Evolutionary conservation across 1,140 invertebrate genomes (phyloP), one percentile per base, ranked within the genome.

Genomic region (Holotrichia oblita): DNA sequence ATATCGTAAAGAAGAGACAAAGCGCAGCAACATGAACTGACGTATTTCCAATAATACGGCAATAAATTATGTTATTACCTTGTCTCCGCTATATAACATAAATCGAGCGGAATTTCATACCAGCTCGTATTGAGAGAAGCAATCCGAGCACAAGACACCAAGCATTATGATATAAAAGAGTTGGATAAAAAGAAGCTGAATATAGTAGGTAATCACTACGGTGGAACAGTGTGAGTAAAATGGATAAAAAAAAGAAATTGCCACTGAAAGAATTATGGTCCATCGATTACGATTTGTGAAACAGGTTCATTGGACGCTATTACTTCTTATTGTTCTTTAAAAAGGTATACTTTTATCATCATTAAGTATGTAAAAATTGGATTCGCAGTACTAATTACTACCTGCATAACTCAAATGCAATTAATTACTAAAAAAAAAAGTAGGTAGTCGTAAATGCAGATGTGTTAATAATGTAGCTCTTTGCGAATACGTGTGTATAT

Each of bases 1-100:
- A 34, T 69, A 17, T 22, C 22, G 22, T 69, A 69, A 69, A 69
- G 17, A 20, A 69, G 22, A 69, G 61, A 69, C 61, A 69, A 69
- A 69, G 61, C 61, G 14, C 12, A 17, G 61, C 22, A 34, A 20
- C 61, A 69, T 69, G 61, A 69, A 14, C 61, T 22, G 61, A 69
- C 61, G 61, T 69, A 24, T 69, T 69, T 69, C 61, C 82, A 82
- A 86, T 85, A 86, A 86, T 85, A 81, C 85, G 78, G 80, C 85
- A 77, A 86, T 86, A 86, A 86, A 86, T 86, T 86, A 86, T 86
- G 85, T 86, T 86, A 86, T 86, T 86, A 86, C 84, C 85, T 85
- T 86, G 85, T 86, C 85, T 81, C 84, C 81, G 81, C 84, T 84
- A 83, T 86, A 86, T 85, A 85, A 86, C 84, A 86, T 86, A 86